Conservation (phyloP, 2,888 invertebrate species). For the Patella ulyssiponensis region DNA sequence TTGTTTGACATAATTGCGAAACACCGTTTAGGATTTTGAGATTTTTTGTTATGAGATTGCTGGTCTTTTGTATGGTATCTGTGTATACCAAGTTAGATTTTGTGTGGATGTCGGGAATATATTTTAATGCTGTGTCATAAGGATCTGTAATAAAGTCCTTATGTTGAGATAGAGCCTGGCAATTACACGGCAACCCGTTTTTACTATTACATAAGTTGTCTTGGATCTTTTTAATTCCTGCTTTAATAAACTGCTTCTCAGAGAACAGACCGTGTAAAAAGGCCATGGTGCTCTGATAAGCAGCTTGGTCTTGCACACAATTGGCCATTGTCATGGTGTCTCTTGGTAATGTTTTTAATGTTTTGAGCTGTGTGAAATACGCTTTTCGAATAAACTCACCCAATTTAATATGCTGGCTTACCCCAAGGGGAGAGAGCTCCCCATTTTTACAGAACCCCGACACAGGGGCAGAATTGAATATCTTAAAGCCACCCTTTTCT, state of each 20-base stretch:
- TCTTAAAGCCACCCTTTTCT: conserved; percentile 24
- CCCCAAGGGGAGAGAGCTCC: conserved; percentile 19
- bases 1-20: not conserved
- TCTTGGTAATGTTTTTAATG: not conserved
- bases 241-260: conserved; percentile 45
- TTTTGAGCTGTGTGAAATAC: conserved; percentile 18
- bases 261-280: conserved; percentile 49
- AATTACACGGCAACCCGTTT: conserved; percentile 10
- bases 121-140: conserved; percentile 20
- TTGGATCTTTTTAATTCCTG: conserved; percentile 38
- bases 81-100: not conserved
- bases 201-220: conserved; percentile 35
- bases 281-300: conserved; percentile 41
- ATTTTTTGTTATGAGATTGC: not conserved
- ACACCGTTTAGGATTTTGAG: not conserved
- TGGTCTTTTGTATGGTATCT: not conserved
- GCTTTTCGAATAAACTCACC: conserved; percentile 22
- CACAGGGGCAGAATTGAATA: conserved; percentile 16
- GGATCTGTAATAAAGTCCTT: conserved; percentile 26
- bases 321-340: not conserved
- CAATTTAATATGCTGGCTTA: conserved; percentile 20
- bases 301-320: conserved; percentile 18
- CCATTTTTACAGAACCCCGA: conserved; percentile 7
- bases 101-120: not conserved
- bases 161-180: conserved; percentile 21